These are phyloP conservation scores for Bombus sylvicola DNA, from an alignment of 1,140 invertebrate genomes.

Conservation along the genomic window DNA sequence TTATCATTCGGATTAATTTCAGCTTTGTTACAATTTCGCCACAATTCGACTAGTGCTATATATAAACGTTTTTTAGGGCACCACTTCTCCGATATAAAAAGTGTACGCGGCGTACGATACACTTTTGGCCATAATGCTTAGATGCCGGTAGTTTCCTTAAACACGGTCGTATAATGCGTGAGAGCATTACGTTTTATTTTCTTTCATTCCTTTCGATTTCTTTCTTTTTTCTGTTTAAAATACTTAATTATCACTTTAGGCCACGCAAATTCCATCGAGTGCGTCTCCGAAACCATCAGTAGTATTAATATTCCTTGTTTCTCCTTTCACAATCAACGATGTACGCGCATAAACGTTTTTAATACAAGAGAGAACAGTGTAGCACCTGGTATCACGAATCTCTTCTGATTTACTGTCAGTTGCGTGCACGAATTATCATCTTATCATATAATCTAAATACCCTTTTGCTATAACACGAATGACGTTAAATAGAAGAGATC, in stretches of 20 bases:
- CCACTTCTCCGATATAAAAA: constrained; percentile 63
- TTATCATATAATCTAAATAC: constrained; percentile 23
- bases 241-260: constrained; percentile 66
- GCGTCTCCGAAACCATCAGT: constrained; percentile 29
- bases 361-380: constrained; percentile 32
- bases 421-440: not conserved
- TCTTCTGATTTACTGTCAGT: not conserved
- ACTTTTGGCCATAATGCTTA: constrained; percentile 62
- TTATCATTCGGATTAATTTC: constrained; percentile 16
- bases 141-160: constrained; percentile 33
- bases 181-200: not conserved
- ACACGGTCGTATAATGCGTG: constrained; percentile 39
- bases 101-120: constrained; percentile 46
- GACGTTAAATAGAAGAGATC: not conserved
- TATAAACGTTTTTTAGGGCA: constrained; percentile 66
- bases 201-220: not conserved
- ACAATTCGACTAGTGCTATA: constrained; percentile 65
- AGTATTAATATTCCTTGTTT: not conserved
- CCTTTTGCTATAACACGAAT: constrained; percentile 9
- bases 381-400: constrained; percentile 41
- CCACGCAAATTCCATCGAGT: constrained; percentile 55
- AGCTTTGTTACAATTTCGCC: constrained; percentile 42
- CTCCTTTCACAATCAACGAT: constrained; percentile 2
- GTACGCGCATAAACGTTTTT: constrained; percentile 12
- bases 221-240: constrained; percentile 30